Evolutionary conservation across 2,113 vertebrate species (phyloP).

Genomic region (Phoenicopterus ruber): DNA sequence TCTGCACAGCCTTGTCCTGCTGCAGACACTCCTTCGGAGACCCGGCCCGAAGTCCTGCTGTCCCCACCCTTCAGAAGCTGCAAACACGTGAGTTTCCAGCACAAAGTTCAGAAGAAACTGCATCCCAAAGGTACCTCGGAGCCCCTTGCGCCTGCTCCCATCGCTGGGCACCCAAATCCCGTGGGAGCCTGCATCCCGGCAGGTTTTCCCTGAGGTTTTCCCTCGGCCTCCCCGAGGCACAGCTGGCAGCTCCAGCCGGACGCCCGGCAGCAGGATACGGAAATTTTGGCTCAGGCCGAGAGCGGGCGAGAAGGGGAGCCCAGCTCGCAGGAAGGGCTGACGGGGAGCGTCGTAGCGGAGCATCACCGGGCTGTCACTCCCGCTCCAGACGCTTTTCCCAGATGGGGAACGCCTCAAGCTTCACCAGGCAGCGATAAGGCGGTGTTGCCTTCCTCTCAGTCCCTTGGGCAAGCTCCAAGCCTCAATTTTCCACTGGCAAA

Average conservation of each 20-base stretch:
- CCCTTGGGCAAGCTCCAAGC: not conserved
- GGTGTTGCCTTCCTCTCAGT: not conserved
- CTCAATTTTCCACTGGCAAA: not conserved
- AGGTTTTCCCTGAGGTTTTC: not conserved
- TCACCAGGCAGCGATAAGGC: not conserved
- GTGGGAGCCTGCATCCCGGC: not conserved
- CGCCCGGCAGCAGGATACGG: not conserved
- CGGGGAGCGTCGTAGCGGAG: not conserved
- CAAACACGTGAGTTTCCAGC: not conserved
- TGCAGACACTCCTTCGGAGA: not conserved
- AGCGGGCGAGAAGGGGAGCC: not conserved
- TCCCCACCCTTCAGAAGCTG: not conserved
- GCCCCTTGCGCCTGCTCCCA: not conserved
- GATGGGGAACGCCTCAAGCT: not conserved
- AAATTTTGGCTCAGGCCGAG: not conserved
- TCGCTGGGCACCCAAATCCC: not conserved
- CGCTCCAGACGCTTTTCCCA: not conserved
- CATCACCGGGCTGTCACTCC: rapidly evolving
- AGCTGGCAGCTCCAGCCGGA: not conserved
- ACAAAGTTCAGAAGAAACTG: not conserved
- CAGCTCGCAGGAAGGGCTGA: not conserved
- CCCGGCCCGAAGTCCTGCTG: not conserved
- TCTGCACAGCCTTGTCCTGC: not conserved
- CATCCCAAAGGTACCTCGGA: not conserved
- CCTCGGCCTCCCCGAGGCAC: rapidly evolving